These are phyloP conservation scores for Drosophila macrospina DNA, from an alignment of 2,888 invertebrate genomes.

Conservation along the genomic window DNA sequence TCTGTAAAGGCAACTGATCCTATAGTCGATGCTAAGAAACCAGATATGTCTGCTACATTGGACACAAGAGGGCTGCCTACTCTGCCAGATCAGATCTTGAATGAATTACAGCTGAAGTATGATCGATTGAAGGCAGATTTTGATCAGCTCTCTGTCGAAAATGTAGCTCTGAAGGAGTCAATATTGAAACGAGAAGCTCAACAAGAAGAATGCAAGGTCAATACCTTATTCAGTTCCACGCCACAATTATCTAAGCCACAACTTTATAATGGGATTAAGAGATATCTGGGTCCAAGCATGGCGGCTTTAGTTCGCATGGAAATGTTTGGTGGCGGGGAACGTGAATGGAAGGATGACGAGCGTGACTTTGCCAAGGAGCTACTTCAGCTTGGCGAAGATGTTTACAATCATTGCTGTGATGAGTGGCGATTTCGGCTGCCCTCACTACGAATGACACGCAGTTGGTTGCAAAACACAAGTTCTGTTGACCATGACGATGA, in stretches of 20 bases:
- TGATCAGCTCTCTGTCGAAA: constrained; percentile 33
- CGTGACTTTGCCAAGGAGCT: constrained; percentile 80
- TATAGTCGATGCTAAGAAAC: neutral
- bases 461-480: constrained; percentile 72
- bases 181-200: constrained; percentile 29
- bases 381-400: constrained; percentile 78
- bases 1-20: neutral
- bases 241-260: constrained; percentile 75
- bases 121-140: constrained; percentile 31
- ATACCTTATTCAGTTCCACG: constrained; percentile 9
- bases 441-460: constrained; percentile 70
- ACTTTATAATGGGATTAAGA: constrained; percentile 84
- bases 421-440: constrained; percentile 85
- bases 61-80: neutral
- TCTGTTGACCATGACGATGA: constrained; percentile 61
- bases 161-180: constrained; percentile 25
- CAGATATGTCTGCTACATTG: neutral
- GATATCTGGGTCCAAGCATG: constrained; percentile 84
- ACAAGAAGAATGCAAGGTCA: neutral
- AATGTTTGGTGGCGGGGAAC: constrained; percentile 83
- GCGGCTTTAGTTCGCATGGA: constrained; percentile 84
- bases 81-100: neutral
- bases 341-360: constrained; percentile 84
- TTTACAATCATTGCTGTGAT: constrained; percentile 82
- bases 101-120: constrained; percentile 32